Evolutionary conservation across 2,113 vertebrate species (phyloP), one percentile per base, ranked within the genome.

Genomic region (Condylura cristata): DNA sequence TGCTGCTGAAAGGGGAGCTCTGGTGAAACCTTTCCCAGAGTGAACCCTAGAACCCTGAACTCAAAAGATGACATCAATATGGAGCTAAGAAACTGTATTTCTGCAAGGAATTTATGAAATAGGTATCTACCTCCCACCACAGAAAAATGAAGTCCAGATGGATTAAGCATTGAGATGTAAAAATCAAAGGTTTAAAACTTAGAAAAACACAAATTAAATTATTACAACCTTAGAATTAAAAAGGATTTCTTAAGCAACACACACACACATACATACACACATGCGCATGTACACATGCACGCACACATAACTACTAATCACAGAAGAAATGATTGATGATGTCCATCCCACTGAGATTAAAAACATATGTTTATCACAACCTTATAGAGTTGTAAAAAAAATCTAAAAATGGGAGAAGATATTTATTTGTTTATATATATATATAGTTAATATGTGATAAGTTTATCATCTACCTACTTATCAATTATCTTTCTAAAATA

Each of bases 111-210:
- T 61, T 78, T 79, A 81, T 92, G 85, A 51, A 85, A 48, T 82
- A 90, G 66, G 85, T 48, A 30, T 53, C 22, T 82, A 87, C 78
- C 89, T 94, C 95, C 76, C 24, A 51, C 61, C 51, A 7, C 20
- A 90, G 72, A 48, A 76, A 96, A 92, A 96, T 94, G 63, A 95
- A 94, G 32, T 90, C 93, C 96, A 96, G 96, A 92, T 95, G 96
- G 68, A 66, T 65, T 34, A 68, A 48, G 12, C 71, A 84, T 11
- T 95, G 56, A 56, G n/a, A 68, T 63, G 82, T 79, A 48, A 86
- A 84, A 87, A 70, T 60, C 44, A 87, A 63, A 89, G 75, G 51
- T 63, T 75, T 87, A 44, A 83, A 94, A 70, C 6, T 78, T 60
- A 41, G 76, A 53, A 71, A 22, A 39, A 53, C 8, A 8, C 46